Evolutionary conservation across 2,888 invertebrate genomes (phyloP).

Genomic region (Keiferia lycopersicella): DNA sequence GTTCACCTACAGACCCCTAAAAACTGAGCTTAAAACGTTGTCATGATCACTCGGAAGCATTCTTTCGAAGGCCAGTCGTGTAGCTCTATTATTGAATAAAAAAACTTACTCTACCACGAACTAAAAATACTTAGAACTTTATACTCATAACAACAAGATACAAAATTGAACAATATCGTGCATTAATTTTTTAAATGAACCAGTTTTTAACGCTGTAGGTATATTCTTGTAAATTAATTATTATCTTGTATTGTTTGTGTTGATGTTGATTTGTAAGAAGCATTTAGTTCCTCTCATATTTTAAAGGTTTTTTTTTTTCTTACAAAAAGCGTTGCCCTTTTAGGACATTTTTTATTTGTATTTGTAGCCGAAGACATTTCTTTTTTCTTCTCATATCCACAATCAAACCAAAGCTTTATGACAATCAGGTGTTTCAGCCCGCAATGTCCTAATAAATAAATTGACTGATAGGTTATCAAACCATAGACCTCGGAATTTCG

Average conservation of each 20-base stretch:
- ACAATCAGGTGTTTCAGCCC: too few species aligned
- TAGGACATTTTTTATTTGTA: background rate
- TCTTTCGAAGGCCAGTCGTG: slow-evolving; percentile 52
- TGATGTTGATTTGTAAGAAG: background rate
- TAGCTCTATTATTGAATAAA: slow-evolving; percentile 35
- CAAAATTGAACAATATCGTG: background rate
- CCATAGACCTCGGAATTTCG: too few species aligned
- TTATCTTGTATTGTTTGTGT: background rate
- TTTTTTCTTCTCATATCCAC: too few species aligned
- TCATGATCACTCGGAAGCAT: slow-evolving; percentile 57
- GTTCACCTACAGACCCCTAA: slow-evolving; percentile 25
- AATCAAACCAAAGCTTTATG: too few species aligned
- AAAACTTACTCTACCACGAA: slow-evolving; percentile 14
- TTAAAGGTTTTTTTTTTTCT: background rate
- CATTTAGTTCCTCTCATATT: background rate
- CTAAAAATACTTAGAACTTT: slow-evolving; percentile 4
- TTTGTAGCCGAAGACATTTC: too few species aligned
- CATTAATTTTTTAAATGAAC: slow-evolving; percentile 20
- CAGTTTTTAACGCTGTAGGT: slow-evolving; percentile 15
- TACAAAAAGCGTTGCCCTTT: background rate
- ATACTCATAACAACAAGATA: background rate
- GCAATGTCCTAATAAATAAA: too few species aligned
- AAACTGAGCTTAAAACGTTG: slow-evolving; percentile 37
- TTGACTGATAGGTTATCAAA: too few species aligned
- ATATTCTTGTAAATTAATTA: slow-evolving; percentile 2